phyloP scores from a whole-genome alignment of 64 coral and sea anemone species.

The Pocillopora damicornis region DNA sequence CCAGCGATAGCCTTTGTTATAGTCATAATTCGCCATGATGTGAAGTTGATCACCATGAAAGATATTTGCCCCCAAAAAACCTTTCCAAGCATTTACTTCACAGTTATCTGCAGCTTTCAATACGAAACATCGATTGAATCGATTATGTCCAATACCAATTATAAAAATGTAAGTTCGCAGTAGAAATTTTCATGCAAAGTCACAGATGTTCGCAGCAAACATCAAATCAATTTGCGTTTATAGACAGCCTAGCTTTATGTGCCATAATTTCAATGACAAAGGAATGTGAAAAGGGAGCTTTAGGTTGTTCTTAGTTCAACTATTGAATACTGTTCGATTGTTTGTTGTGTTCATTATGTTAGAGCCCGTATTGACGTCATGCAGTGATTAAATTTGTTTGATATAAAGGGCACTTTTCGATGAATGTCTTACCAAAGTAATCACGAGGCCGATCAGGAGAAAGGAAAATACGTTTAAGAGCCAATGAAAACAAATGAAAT shows the following conservation, averaged over 20 bases:
- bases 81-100: neutral
- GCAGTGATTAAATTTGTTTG: neutral
- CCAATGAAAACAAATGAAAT: too few species aligned
- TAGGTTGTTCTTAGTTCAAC: neutral
- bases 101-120: neutral
- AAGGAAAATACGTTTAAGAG: too few species aligned
- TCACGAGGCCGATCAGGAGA: too few species aligned
- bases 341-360: neutral
- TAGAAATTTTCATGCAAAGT: neutral
- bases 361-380: neutral
- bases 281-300: neutral
- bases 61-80: neutral
- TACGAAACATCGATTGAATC: neutral
- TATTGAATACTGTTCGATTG: neutral
- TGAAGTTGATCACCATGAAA: neutral
- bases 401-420: neutral
- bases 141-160: neutral
- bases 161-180: neutral
- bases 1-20: constrained; percentile 76
- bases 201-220: neutral
- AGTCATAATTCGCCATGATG: constrained; percentile 77
- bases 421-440: neutral
- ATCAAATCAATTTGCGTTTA: constrained; percentile 8
- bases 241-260: constrained; percentile 23
- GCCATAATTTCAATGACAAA: constrained; percentile 20